These are phyloP conservation scores for Nannoperca australis DNA, from an alignment of 2,797 vertebrate species.

Conservation along the genomic window DNA sequence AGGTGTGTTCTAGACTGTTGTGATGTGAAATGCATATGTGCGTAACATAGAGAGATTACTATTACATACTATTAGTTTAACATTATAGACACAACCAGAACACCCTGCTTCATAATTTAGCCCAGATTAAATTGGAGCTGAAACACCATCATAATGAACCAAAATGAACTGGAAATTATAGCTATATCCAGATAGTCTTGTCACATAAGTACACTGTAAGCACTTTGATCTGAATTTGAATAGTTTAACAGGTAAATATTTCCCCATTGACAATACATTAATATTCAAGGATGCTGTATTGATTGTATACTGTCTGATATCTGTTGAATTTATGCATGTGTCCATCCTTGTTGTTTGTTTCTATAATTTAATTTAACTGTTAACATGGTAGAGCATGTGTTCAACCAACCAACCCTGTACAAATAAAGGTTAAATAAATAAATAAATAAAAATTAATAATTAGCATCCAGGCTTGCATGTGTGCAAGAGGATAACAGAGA, in stretches of 20 bases:
- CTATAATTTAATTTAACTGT: neutral
- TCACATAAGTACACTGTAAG: neutral
- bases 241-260: slow-evolving; percentile 27
- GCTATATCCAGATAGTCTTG: neutral
- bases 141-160: slow-evolving; percentile 30
- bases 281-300: slow-evolving; percentile 9
- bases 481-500: neutral
- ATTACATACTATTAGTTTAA: neutral
- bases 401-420: accelerated
- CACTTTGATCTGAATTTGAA: slow-evolving; percentile 28
- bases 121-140: slow-evolving; percentile 20
- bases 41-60: neutral
- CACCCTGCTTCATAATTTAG: slow-evolving; percentile 19
- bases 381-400: neutral
- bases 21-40: neutral
- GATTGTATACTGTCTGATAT: neutral
- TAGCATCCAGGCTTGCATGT: neutral
- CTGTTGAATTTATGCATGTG: neutral
- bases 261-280: neutral
- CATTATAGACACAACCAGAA: slow-evolving; percentile 14
- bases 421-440: neutral
- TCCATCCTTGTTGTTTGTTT: neutral
- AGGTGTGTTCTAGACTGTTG: neutral
- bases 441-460: neutral
- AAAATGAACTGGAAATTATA: slow-evolving; percentile 21